These are phyloP conservation scores for Tragelaphus strepsiceros DNA, from an alignment of 2,113 vertebrate species.

Conservation along the genomic window DNA sequence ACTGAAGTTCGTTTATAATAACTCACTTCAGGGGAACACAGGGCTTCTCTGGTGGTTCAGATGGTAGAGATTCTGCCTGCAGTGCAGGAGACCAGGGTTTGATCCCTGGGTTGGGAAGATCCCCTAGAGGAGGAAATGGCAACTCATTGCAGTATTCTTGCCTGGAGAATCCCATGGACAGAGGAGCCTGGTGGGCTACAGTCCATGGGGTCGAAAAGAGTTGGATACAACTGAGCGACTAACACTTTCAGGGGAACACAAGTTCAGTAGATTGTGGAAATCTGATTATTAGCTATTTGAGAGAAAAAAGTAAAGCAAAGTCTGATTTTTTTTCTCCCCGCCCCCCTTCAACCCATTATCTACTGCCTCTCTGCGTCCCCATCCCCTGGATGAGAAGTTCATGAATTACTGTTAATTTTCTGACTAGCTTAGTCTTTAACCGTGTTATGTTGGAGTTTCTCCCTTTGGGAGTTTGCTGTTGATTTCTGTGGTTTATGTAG, in stretches of 20 bases:
- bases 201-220: not conserved
- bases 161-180: not conserved
- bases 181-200: not conserved
- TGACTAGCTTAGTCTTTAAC: not conserved
- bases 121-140: not conserved
- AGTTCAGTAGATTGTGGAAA: not conserved
- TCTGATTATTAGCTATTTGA: not conserved
- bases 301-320: not conserved
- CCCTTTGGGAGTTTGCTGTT: not conserved
- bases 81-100: not conserved
- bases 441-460: not conserved
- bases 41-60: not conserved
- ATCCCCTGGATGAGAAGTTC: not conserved
- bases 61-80: not conserved
- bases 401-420: not conserved
- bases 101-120: not conserved
- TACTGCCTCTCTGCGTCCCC: fast-evolving
- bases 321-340: not conserved
- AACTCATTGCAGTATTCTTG: not conserved
- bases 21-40: not conserved
- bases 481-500: not conserved
- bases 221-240: not conserved
- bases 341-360: not conserved
- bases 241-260: not conserved
- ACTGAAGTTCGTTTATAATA: not conserved